Percentiles rank a stretch among this genome's conserved stretches.
Conservation (phyloP, 2,797 vertebrate genomes). For the Chaetodon trifasciatus region DNA sequence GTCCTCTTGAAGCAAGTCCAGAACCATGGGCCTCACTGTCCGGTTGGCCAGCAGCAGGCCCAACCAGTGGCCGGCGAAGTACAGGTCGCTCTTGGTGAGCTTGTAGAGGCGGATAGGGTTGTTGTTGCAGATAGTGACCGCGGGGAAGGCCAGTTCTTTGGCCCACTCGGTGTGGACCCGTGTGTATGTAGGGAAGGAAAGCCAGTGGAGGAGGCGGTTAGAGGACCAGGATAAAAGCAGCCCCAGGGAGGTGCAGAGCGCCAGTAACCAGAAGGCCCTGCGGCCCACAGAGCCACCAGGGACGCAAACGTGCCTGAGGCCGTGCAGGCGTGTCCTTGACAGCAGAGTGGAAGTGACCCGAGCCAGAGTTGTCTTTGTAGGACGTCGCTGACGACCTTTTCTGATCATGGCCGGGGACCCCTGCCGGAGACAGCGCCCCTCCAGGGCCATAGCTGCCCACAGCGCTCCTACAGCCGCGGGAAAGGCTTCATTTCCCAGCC, state of each 20-base stretch:
- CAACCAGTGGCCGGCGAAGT: conserved; percentile 97
- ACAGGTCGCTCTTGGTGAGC: conserved; percentile 97
- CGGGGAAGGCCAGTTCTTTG: conserved; percentile 94
- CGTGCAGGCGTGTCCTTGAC: conserved; percentile 91
- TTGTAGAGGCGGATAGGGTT: conserved; percentile 96
- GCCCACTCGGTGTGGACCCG: conserved; percentile 95
- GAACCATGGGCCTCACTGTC: conserved; percentile 91
- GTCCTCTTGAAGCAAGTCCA: conserved; percentile 94
- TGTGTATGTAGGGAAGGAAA: conserved; percentile 96
- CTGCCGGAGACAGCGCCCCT: conserved; percentile 80
- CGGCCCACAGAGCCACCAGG: conserved; percentile 87
- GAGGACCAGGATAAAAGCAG: conserved; percentile 96
- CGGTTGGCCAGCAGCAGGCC: conserved; percentile 94
- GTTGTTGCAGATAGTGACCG: conserved; percentile 99
- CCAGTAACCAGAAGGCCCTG: conserved; percentile 94
- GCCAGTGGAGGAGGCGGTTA: conserved; percentile 95
- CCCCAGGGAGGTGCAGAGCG: conserved; percentile 93
- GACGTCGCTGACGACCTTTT: conserved; percentile 73
- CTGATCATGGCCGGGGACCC: conserved; percentile 81
- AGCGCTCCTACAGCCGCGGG: conserved; percentile 82
- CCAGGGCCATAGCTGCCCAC: conserved; percentile 87
- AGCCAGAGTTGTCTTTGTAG: conserved; percentile 62
- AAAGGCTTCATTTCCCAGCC: conserved; percentile 87
- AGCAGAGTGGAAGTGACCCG: conserved; percentile 79
- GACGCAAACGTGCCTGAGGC: conserved; percentile 91